Percentiles rank a stretch among this genome's conserved stretches.
Evolutionary conservation across 2,888 invertebrate species (phyloP).

Genomic region (Rosalia funebris): DNA sequence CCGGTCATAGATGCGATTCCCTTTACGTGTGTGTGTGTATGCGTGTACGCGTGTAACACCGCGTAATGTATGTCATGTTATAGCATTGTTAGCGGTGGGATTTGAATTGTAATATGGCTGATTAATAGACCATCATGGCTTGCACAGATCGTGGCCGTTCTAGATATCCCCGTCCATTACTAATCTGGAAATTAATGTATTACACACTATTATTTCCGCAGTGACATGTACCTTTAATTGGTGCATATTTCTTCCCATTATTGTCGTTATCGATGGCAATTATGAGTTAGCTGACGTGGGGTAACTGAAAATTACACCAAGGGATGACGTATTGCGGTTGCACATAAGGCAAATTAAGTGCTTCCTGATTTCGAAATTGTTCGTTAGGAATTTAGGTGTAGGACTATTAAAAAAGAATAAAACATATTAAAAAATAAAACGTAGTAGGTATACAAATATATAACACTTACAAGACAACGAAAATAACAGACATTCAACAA

Average conservation of each 20-base stretch:
- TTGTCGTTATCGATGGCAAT: slow-evolving; percentile 18
- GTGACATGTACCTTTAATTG: slow-evolving; percentile 39
- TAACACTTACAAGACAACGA: no score
- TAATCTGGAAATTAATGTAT: slow-evolving; percentile 44
- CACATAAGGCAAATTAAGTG: background rate
- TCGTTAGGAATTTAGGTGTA: no score
- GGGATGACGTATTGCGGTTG: background rate
- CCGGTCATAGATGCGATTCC: no score
- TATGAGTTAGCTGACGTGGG: background rate
- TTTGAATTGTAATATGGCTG: slow-evolving; percentile 44
- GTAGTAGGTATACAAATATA: no score
- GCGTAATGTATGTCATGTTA: slow-evolving; percentile 38
- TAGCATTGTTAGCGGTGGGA: slow-evolving; percentile 43
- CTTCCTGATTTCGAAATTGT: no score
- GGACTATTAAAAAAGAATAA: no score
- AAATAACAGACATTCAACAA: no score
- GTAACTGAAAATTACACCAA: background rate
- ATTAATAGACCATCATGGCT: slow-evolving; percentile 44
- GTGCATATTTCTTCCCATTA: slow-evolving; percentile 30
- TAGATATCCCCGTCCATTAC: slow-evolving; percentile 41
- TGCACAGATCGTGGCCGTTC: slow-evolving; percentile 40
- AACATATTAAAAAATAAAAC: no score
- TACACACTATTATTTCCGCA: slow-evolving; percentile 37
- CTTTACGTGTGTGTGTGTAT: slow-evolving; percentile 28
- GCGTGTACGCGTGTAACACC: slow-evolving; percentile 29